Base-by-base conservation (phyloP, 2,888 invertebrate genomes). In the Dendrolimus houi region DNA sequence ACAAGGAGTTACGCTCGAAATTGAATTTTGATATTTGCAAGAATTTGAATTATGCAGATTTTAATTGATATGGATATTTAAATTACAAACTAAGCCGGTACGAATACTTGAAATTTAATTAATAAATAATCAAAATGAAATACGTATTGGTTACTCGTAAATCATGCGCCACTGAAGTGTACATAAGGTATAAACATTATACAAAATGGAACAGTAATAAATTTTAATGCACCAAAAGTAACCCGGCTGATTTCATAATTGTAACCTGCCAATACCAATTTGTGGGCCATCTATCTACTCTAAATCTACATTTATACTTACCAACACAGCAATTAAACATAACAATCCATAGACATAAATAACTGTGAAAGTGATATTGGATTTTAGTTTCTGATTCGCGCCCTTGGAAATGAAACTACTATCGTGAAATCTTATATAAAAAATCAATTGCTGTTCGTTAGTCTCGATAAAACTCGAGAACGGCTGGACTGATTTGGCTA, bases 131-230 rank as follows among this genome's bases (percentile, higher is more conserved):
- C 75, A 76, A 70, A 68, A 70, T 71, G 69, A 70, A 69, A 29
- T 29, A 29, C 29, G 6, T 29, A 71, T 70, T 71, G 71, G 75
- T 72, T 66, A 64, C 60, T 62, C 65, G 79, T 86, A 84, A 85
- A 83, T 84, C 82, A 81, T 74, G 74, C 63, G 62, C 64, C 65
- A 69, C 71, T 77, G 73, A 79, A 81, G 74, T 70, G 69, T 72
- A 78, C 80, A 81, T 76, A 71, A 70, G 68, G 70, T 75, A 72
- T 75, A 70, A 77, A 12, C 9, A 10, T 10, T 71, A 75, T 70
- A 72, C 73, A 75, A 84, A 85, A 81, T 80, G 68, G 79, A 70
- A 72, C 78, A 77, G 69, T 78, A 81, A 84, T 47, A 47, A 9
- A 47, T 47, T 47, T 10, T 47, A 47, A 47, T 47, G 47, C 47